A percentile compares a stretch with the other conserved stretches of the same genome.
Evolutionary conservation across 2,113 vertebrate species (phyloP).

Genomic region (Tringa solitaria): DNA sequence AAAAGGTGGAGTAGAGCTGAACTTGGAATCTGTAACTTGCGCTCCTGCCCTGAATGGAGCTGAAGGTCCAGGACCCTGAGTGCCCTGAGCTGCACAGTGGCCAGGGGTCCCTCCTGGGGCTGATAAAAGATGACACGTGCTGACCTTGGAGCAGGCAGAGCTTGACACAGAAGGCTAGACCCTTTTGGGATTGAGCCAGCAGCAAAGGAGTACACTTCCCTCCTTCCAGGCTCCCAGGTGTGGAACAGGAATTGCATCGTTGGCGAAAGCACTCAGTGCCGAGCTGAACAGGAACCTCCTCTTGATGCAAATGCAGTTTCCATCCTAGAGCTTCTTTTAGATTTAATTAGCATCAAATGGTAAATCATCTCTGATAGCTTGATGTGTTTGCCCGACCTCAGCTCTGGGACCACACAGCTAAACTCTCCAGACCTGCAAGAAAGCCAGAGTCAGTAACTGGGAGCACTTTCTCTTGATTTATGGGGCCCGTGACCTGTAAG

Average conservation of each 20-base stretch:
- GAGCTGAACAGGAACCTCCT: fast-evolving
- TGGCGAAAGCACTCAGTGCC: fast-evolving
- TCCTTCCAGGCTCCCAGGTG: neutral
- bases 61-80: neutral
- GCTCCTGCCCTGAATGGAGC: neutral
- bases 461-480: neutral
- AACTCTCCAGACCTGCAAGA: neutral
- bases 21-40: neutral
- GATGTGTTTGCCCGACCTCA: neutral
- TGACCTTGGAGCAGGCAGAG: neutral
- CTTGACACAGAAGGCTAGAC: neutral
- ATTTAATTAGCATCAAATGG: neutral
- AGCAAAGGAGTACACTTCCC: neutral
- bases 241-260: neutral
- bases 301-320: neutral
- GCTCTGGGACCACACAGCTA: neutral
- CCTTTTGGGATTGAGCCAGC: neutral
- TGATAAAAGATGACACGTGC: neutral
- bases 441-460: neutral
- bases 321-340: neutral
- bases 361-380: neutral
- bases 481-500: neutral
- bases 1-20: neutral
- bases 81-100: too few relatives aligned
- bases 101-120: neutral